A percentile compares a stretch with the other conserved stretches of the same genome.
These are phyloP conservation scores for Diabrotica virgifera DNA, from an alignment of 1,140 invertebrate species.

Conservation along the genomic window DNA sequence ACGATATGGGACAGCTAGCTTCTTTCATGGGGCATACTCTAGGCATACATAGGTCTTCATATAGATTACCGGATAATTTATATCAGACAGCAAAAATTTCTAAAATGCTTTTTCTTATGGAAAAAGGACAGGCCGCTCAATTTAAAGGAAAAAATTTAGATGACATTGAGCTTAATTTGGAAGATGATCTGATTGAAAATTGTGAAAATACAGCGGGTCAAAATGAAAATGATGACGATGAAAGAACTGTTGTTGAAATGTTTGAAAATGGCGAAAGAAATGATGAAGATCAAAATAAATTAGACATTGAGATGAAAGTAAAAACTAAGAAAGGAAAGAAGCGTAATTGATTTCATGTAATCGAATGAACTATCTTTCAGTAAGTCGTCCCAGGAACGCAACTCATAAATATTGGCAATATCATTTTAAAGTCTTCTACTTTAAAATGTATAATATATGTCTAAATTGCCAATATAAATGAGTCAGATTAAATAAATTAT, in stretches of 20 bases:
- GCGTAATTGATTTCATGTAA: too few relatives aligned
- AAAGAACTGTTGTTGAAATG: neutral
- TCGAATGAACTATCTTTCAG: too few relatives aligned
- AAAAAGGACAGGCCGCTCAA: constrained; percentile 37
- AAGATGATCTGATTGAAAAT: constrained; percentile 23
- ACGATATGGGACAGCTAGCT: constrained; percentile 39
- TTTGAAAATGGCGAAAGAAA: neutral
- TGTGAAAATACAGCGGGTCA: constrained; percentile 17
- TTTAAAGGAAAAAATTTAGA: constrained; percentile 40
- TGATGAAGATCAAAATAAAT: constrained; percentile 10
- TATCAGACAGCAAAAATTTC: constrained; percentile 34
- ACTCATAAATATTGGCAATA: too few relatives aligned
- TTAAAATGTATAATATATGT: too few relatives aligned
- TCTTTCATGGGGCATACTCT: constrained; percentile 37
- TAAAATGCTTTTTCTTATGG: constrained; percentile 30
- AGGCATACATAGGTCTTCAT: constrained; percentile 20
- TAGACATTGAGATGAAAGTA: neutral
- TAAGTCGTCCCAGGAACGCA: too few relatives aligned
- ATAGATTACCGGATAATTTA: constrained; percentile 31
- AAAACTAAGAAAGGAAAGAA: constrained; percentile 5
- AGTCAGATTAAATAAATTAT: too few relatives aligned
- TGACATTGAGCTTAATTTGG: constrained; percentile 40
- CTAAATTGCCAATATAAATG: too few relatives aligned
- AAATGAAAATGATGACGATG: neutral
- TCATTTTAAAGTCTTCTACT: too few relatives aligned